A percentile compares a stretch with the other conserved stretches of the same genome.
phyloP scores from a whole-genome alignment of 2,888 invertebrate genomes.

The Chloromyia formosa region DNA sequence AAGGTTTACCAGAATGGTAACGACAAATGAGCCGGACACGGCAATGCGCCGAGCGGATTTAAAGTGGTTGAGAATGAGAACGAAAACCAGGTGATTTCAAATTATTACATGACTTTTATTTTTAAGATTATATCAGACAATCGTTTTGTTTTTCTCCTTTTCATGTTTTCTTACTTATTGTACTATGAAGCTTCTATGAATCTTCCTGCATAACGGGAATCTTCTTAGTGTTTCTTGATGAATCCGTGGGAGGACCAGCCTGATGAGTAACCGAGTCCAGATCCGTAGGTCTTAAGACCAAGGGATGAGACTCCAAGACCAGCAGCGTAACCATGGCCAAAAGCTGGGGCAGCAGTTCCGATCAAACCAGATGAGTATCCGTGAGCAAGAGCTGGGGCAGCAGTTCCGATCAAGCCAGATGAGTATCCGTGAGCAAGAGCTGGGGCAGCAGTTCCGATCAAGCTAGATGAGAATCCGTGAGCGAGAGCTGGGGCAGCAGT shows the following conservation, averaged over 20 bases:
- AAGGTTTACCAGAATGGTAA: too few species aligned
- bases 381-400: slow-evolving; percentile 8
- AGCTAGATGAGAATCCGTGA: neutral
- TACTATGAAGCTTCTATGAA: slow-evolving; percentile 44
- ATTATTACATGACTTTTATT: slow-evolving; percentile 44
- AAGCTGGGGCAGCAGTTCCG: slow-evolving; percentile 17
- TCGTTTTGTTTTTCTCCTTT: slow-evolving; percentile 40
- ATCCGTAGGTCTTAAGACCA: slow-evolving; percentile 36
- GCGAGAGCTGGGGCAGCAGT: neutral
- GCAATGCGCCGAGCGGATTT: too few species aligned
- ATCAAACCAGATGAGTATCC: neutral
- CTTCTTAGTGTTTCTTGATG: slow-evolving; percentile 42
- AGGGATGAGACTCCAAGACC: slow-evolving; percentile 38
- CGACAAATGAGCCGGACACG: too few species aligned
- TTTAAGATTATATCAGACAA: slow-evolving; percentile 38
- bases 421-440: neutral
- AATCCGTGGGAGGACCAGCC: slow-evolving; percentile 27
- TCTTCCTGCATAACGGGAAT: slow-evolving; percentile 42
- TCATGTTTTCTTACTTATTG: slow-evolving; percentile 39
- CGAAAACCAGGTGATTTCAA: slow-evolving; percentile 5
- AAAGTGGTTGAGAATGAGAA: too few species aligned
- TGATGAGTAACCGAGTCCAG: slow-evolving; percentile 38
- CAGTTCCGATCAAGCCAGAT: neutral
- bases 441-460: neutral
- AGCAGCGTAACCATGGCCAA: neutral